phyloP scores from a whole-genome alignment of 2,113 vertebrate species.

The Hydropotes inermis region DNA sequence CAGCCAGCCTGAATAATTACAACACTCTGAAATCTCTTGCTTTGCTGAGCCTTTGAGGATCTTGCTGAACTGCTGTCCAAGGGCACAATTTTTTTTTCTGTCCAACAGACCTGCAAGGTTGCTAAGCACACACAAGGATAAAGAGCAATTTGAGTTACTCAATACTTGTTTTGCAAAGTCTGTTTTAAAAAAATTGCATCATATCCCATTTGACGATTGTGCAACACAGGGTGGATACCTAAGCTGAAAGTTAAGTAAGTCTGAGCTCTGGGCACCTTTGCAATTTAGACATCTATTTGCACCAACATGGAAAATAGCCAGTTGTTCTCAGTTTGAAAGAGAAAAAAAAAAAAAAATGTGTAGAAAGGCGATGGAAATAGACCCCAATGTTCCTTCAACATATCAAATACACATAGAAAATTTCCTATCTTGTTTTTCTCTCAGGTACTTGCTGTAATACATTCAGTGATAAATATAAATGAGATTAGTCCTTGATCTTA shows the following conservation, averaged over 20 bases:
- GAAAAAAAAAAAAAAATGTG: not conserved
- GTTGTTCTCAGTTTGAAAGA: conserved; percentile 25
- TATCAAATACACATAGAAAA: not conserved
- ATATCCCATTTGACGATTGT: conserved; percentile 74
- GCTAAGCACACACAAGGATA: conserved; percentile 71
- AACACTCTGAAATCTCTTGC: conserved; percentile 47
- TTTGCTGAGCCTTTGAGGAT: conserved; percentile 40
- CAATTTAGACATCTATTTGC: conserved; percentile 64
- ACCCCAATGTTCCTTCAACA: not conserved
- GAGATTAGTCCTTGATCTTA: not conserved
- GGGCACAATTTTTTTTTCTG: conserved; percentile 58
- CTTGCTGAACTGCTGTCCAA: conserved; percentile 72
- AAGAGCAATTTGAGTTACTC: conserved; percentile 76
- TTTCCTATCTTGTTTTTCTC: not conserved
- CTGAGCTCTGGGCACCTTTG: conserved; percentile 68
- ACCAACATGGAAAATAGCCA: conserved; percentile 61
- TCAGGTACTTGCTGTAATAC: not conserved
- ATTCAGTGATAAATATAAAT: not conserved
- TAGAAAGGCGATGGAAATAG: conserved; percentile 51
- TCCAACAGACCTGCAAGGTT: conserved; percentile 73
- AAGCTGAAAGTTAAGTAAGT: conserved; percentile 74
- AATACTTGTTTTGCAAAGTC: conserved; percentile 79
- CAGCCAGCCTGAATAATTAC: not conserved
- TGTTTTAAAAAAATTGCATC: conserved; percentile 76
- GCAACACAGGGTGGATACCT: conserved; percentile 77